phyloP scores from a whole-genome alignment of 2,113 vertebrate genomes.

The Cyphomyrus discorhynchus region DNA sequence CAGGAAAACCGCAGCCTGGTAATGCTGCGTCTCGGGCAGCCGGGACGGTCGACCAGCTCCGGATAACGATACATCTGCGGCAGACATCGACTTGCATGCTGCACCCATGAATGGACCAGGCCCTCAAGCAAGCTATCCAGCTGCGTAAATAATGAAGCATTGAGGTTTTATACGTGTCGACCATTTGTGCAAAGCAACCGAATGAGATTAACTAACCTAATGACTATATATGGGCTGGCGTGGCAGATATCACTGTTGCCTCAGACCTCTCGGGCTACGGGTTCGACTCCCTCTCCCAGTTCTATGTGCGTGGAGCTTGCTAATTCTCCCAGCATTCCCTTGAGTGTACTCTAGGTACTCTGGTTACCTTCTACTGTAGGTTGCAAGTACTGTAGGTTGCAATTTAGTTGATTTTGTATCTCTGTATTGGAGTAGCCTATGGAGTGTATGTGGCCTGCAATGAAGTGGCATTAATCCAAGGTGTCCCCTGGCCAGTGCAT shows the following conservation, averaged over 20 bases:
- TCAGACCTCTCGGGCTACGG: neutral
- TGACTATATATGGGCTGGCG: neutral
- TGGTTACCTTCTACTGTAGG: neutral
- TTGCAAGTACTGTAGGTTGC: neutral
- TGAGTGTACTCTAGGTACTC: neutral
- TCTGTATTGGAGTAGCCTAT: neutral
- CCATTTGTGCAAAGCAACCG: neutral
- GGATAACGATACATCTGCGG: neutral
- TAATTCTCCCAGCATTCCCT: neutral
- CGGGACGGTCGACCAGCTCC: neutral
- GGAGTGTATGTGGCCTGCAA: neutral
- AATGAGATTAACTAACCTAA: neutral
- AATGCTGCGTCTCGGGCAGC: neutral
- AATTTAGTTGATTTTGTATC: neutral
- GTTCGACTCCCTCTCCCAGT: neutral
- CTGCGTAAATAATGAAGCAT: neutral
- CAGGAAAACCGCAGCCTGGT: neutral
- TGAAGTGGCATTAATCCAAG: neutral
- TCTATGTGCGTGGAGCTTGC: neutral
- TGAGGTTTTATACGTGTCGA: neutral
- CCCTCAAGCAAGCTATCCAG: neutral
- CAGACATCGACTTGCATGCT: neutral
- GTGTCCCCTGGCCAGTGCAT: neutral
- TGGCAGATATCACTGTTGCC: neutral
- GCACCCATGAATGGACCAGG: neutral